Base-by-base conservation (phyloP, 1,140 invertebrate species). In the Ruditapes philippinarum region DNA sequence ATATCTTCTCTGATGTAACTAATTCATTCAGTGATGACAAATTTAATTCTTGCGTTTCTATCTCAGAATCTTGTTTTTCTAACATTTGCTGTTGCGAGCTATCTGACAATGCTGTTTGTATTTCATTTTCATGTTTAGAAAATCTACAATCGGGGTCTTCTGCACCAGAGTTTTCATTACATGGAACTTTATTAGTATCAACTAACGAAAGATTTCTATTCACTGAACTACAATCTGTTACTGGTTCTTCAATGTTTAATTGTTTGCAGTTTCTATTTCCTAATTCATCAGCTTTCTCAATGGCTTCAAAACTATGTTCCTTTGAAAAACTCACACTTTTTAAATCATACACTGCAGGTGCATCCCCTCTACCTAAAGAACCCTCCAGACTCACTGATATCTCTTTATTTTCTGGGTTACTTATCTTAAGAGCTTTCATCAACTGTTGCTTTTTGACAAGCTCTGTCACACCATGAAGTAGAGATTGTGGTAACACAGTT, bases 381-480 rank as follows among this genome's bases (percentile, higher is more conserved):
- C 42, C 14, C 42, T 45, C 42, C 5, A 7, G 5, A 45, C 42
- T 28, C 14, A 28, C 28, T 28, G n/a, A 62, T n/a, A 28, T 28
- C 7, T 62, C 57, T 9, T 62, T 14, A 62, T 14, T 62, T n/a
- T 14, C 57, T 28, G 57, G 7, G 7, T 28, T 5, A 28, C 25
- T 45, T 7, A 14, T 25, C 25, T 28, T 9, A 62, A 0, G 25
- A 62, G 7, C 57, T 28, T n/a, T 19, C 2, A 19, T 70, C 3
- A 70, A 31, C 22, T 70, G 65, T 38, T 78, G 0, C 33, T 54
- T 78, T 54, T 33, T 78, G 4, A 78, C 73, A 28, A 78, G 49
- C 17, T 78, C 73, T 78, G 73, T 78, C 5, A 78, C 73, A 28
- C 42, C 49, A 19, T 78, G 9, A 12, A 78, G 73, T 51, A 78